phyloP scores from a whole-genome alignment of 2,797 vertebrate genomes.

The Oceanodroma leucorhoa region DNA sequence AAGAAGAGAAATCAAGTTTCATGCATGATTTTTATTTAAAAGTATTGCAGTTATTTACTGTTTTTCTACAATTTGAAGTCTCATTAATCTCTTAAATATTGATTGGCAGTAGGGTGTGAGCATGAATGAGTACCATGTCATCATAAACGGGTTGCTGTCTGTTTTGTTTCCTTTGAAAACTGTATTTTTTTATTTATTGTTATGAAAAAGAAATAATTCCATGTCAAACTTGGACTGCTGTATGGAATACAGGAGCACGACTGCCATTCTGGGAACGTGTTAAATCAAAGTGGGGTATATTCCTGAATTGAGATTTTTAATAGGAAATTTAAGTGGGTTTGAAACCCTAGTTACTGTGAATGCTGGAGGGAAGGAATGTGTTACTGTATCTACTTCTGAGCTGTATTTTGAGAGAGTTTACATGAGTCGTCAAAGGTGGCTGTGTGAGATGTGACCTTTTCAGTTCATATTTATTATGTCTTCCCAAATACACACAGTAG shows the following conservation, averaged over 20 bases:
- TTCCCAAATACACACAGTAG: constrained; percentile 49
- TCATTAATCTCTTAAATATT: not conserved
- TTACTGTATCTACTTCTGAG: constrained; percentile 42
- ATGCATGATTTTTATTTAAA: not conserved
- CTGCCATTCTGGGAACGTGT: not conserved
- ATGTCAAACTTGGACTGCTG: not conserved
- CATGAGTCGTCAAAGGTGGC: constrained; percentile 54
- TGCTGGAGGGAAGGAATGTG: constrained; percentile 53
- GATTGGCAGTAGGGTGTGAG: not conserved
- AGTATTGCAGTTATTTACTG: not conserved
- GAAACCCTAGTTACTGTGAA: constrained; percentile 20
- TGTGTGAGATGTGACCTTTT: constrained; percentile 70
- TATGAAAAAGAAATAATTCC: not conserved
- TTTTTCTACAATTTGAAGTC: not conserved
- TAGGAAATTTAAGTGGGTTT: constrained; percentile 48
- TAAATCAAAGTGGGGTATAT: not conserved
- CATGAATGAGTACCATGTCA: not conserved
- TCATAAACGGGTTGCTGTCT: not conserved
- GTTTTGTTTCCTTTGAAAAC: not conserved
- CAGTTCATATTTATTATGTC: constrained; percentile 63
- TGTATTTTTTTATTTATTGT: not conserved
- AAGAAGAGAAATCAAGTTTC: not conserved
- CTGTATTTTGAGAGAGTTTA: constrained; percentile 34
- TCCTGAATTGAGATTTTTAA: constrained; percentile 37
- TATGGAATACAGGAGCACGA: not conserved